Conservation (phyloP, 1,140 invertebrate species). For the Phortica variegata region DNA sequence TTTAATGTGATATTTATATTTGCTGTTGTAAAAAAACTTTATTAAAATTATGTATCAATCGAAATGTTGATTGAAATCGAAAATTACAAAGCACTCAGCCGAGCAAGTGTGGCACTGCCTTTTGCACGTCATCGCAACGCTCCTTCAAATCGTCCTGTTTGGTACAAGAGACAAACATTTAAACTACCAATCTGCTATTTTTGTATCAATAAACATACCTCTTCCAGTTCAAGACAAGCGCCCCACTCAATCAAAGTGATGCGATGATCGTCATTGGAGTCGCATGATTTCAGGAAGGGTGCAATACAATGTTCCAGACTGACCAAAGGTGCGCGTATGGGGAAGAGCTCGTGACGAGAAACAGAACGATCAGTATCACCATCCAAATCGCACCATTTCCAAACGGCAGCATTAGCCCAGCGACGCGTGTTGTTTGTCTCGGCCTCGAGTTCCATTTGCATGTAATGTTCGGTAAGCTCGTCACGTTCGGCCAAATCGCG, state of each 20-base stretch:
- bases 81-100: too few species aligned
- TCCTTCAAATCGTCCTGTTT: constrained; percentile 49
- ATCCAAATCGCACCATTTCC: constrained; percentile 97
- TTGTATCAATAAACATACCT: too few species aligned
- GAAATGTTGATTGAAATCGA: too few species aligned
- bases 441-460: constrained; percentile 84
- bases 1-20: too few species aligned
- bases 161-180: constrained; percentile 11
- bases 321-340: constrained; percentile 87
- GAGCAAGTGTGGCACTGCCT: constrained; percentile 36
- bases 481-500: constrained; percentile 87
- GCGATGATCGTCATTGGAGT: constrained; percentile 81
- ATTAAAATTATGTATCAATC: too few species aligned
- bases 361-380: constrained; percentile 80
- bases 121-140: constrained; percentile 48
- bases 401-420: constrained; percentile 90
- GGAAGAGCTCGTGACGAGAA: constrained; percentile 91
- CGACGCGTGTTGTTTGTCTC: constrained; percentile 79
- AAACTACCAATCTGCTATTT: too few species aligned
- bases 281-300: constrained; percentile 90
- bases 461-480: constrained; percentile 80
- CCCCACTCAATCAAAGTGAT: constrained; percentile 91
- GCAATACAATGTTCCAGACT: constrained; percentile 91
- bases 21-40: too few species aligned
- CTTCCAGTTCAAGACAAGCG: constrained; percentile 81